These are phyloP conservation scores for Australoheros facetus DNA, from an alignment of 2,797 vertebrate species.

Conservation along the genomic window DNA sequence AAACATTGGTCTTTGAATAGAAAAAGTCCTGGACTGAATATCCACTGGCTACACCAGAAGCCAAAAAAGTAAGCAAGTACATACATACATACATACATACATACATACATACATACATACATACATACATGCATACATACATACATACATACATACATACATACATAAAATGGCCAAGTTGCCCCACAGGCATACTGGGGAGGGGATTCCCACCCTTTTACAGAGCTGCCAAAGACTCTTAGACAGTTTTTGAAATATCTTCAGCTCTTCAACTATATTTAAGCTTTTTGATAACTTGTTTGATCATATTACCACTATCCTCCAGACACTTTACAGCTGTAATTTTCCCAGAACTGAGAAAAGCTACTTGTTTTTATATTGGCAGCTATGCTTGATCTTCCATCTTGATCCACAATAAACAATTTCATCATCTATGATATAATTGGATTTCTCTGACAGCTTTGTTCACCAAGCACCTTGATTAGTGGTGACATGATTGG, in stretches of 20 bases:
- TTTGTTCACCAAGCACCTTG: constrained; percentile 63
- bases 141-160: accelerated
- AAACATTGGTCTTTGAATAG: no score
- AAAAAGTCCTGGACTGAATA: neutral
- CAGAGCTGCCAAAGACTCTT: neutral
- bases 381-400: constrained; percentile 37
- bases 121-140: neutral
- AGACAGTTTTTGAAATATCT: neutral
- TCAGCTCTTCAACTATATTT: neutral
- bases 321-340: constrained; percentile 3
- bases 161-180: neutral
- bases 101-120: neutral
- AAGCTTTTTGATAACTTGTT: neutral
- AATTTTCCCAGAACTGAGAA: constrained; percentile 6
- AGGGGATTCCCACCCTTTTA: neutral
- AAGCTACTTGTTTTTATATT: constrained; percentile 45
- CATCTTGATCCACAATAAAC: constrained; percentile 48
- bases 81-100: neutral
- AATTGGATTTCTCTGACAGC: constrained; percentile 68
- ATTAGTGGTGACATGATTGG: constrained; percentile 63
- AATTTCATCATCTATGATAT: constrained; percentile 61
- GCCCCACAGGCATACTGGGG: neutral
- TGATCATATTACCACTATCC: neutral
- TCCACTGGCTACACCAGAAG: neutral
- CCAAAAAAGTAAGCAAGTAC: neutral